Evolutionary conservation across 1,140 invertebrate genomes (phyloP).

Genomic region (Drosophila pachea): DNA sequence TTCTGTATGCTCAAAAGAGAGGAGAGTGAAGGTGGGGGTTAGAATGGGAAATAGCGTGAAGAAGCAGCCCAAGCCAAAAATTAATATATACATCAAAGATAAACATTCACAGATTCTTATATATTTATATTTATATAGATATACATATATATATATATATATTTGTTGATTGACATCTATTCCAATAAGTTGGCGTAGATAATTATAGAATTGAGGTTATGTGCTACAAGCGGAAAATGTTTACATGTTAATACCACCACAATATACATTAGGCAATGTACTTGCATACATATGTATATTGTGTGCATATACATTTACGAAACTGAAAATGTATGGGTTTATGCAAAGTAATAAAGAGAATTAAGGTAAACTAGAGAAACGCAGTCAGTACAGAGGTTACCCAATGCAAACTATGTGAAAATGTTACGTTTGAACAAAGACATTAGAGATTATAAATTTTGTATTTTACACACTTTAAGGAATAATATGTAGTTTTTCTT

Average conservation of each 20-base stretch:
- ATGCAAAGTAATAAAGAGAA: neutral
- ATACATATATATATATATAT: slow-evolving; percentile 29
- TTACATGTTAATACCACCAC: too few relatives aligned
- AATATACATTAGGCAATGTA: neutral
- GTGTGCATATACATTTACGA: neutral
- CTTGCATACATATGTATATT: neutral
- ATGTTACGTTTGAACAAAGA: neutral
- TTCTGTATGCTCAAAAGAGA: slow-evolving; percentile 19
- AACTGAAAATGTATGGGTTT: neutral
- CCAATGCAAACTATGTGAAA: neutral
- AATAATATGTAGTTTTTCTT: neutral
- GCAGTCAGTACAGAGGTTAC: too few relatives aligned
- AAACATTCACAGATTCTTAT: slow-evolving; percentile 32
- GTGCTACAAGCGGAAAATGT: too few relatives aligned
- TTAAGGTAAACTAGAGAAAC: neutral
- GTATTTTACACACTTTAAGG: neutral
- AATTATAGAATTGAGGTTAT: slow-evolving; percentile 3
- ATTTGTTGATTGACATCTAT: slow-evolving; percentile 41
- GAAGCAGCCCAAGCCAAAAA: neutral
- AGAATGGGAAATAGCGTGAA: neutral
- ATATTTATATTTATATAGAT: slow-evolving; percentile 23
- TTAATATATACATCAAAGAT: slow-evolving; percentile 11
- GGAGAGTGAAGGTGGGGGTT: neutral
- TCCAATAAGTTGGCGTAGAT: slow-evolving; percentile 50
- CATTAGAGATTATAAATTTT: slow-evolving; percentile 1